These are phyloP conservation scores for Typhlichthys subterraneus DNA, from an alignment of 2,797 vertebrate genomes.

Conservation along the genomic window DNA sequence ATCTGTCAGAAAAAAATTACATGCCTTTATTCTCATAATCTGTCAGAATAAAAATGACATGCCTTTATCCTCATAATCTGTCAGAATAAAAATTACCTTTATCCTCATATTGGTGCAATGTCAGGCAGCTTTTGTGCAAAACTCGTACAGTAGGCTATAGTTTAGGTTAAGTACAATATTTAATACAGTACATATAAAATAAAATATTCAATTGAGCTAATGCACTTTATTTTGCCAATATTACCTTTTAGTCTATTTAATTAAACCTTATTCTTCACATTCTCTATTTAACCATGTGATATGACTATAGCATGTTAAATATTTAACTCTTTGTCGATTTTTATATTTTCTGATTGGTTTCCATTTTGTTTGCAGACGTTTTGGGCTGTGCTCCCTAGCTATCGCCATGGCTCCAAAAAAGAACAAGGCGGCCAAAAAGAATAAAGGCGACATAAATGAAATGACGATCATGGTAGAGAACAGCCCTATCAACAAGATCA, in stretches of 20 bases:
- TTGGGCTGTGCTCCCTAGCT: conserved; percentile 83
- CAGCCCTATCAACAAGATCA: conserved; percentile 90
- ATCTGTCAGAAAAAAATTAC: neutral
- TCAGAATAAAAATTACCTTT: neutral
- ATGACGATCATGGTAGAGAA: conserved; percentile 94
- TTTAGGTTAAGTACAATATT: neutral
- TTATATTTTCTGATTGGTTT: conserved; percentile 20
- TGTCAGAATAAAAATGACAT: neutral
- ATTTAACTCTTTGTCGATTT: too few relatives aligned
- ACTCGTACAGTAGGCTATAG: neutral
- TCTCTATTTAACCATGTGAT: neutral
- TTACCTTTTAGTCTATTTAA: neutral
- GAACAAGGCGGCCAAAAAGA: conserved; percentile 93
- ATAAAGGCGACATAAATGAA: conserved; percentile 91
- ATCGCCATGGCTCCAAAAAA: conserved; percentile 99
- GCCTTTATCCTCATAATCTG: neutral
- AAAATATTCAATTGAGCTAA: neutral
- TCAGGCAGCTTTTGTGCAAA: neutral
- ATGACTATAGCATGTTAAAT: too few relatives aligned
- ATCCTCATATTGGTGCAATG: neutral
- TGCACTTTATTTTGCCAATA: neutral
- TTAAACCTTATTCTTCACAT: neutral
- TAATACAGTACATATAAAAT: neutral
- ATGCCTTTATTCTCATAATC: neutral
- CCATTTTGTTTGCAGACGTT: conserved; percentile 65